Conservation (phyloP, 2,113 vertebrate species). For the Ciconia stormi region DNA sequence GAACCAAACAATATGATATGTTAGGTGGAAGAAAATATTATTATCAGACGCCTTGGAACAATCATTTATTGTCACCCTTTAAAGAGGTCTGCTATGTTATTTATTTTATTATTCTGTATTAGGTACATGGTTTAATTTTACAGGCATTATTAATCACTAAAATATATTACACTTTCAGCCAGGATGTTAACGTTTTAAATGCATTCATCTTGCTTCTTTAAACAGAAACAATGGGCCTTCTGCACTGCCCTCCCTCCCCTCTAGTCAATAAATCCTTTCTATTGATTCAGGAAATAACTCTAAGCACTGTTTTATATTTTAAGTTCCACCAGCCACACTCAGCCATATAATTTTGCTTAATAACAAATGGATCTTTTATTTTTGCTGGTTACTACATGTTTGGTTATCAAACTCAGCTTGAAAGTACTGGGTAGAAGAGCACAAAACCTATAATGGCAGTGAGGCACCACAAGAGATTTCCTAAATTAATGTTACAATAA, state of each 20-base stretch:
- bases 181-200: conserved; percentile 69
- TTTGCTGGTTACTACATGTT: conserved; percentile 62
- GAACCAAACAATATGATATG: conserved; percentile 56
- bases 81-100: conserved; percentile 39
- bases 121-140: conserved; percentile 67
- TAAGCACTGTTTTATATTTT: conserved; percentile 73
- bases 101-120: conserved; percentile 50
- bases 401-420: conserved; percentile 62
- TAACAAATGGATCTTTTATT: conserved; percentile 66
- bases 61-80: conserved; percentile 56
- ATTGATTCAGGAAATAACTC: conserved; percentile 70
- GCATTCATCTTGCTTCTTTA: conserved; percentile 72
- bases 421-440: conserved; percentile 46
- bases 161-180: conserved; percentile 59
- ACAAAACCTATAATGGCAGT: conserved; percentile 38
- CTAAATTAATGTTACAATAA: conserved; percentile 64
- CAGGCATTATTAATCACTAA: conserved; percentile 67
- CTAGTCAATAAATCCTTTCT: conserved; percentile 69
- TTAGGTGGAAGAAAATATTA: conserved; percentile 66
- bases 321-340: conserved; percentile 59
- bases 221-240: conserved; percentile 66
- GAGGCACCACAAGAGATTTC: conserved; percentile 54
- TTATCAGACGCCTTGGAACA: background rate
- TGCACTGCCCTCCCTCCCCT: conserved; percentile 41
- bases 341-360: conserved; percentile 70